These are phyloP conservation scores for Enteromius anoplus DNA, from an alignment of 2,797 vertebrate genomes.

Conservation along the genomic window DNA sequence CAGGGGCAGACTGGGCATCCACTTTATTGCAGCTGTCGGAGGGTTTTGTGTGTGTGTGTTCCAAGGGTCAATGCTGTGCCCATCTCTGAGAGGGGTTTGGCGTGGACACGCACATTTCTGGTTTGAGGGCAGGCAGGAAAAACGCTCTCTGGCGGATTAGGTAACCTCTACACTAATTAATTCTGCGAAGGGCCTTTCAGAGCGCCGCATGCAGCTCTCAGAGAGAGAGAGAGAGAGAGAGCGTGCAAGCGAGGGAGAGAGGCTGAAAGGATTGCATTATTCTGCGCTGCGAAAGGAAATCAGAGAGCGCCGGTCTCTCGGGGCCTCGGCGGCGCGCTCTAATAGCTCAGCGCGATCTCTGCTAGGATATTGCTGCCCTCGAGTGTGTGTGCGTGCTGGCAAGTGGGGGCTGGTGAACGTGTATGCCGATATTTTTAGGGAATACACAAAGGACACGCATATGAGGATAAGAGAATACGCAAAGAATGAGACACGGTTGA, in stretches of 20 bases:
- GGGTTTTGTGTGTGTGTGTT: conserved; percentile 19
- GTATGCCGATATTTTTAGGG: conserved; percentile 40
- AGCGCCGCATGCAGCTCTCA: conserved; percentile 49
- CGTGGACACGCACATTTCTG: conserved; percentile 56
- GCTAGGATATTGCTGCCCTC: conserved; percentile 58
- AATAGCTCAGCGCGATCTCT: conserved; percentile 58
- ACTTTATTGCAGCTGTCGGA: conserved; percentile 51
- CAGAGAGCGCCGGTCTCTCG: conserved; percentile 64
- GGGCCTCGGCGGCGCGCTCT: conserved; percentile 61
- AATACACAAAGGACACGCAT: conserved; percentile 28
- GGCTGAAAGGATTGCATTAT: conserved; percentile 65
- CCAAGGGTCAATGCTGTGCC: conserved; percentile 29
- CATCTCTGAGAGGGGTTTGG: conserved; percentile 46
- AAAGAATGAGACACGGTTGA: conserved; percentile 18
- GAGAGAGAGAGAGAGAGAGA: conserved; percentile 31
- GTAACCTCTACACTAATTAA: conserved; percentile 68
- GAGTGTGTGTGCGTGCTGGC: conserved; percentile 22
- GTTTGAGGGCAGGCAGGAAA: conserved; percentile 57
- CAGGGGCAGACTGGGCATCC: conserved; percentile 39
- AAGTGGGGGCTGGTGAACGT: conserved; percentile 29
- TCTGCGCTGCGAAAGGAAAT: conserved; percentile 65
- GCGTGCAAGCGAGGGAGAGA: conserved; percentile 47
- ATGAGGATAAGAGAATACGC: conserved; percentile 34
- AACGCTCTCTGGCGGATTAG: conserved; percentile 64
- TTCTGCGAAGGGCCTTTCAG: conserved; percentile 64